Evolutionary conservation across 2,113 vertebrate species (phyloP).

Genomic region (Lagopus leucura): DNA sequence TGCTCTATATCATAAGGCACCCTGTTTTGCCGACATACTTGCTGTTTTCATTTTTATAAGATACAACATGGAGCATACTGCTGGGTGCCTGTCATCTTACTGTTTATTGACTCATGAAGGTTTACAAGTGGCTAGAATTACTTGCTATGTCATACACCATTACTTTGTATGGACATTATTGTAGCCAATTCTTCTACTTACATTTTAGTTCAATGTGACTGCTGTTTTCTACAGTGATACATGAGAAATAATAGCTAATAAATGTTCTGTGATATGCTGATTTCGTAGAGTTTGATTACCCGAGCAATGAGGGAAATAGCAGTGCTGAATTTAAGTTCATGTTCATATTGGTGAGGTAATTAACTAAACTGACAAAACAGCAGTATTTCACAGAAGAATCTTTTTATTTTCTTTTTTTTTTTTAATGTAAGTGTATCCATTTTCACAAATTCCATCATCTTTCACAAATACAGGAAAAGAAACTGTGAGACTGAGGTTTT

Average conservation of each 20-base stretch:
- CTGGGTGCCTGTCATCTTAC: neutral
- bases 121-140: neutral
- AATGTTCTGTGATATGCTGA: neutral
- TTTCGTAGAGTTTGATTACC: neutral
- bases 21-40: neutral
- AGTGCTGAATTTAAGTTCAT: neutral
- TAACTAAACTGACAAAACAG: slow-evolving; percentile 14
- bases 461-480: slow-evolving; percentile 35
- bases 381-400: slow-evolving; percentile 14
- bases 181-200: neutral
- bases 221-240: neutral
- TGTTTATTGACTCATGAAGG: neutral
- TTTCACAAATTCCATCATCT: slow-evolving; percentile 38
- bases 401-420: slow-evolving; percentile 15
- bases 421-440: neutral
- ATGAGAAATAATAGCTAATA: neutral
- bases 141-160: neutral
- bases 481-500: neutral
- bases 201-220: neutral
- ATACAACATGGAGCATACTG: neutral
- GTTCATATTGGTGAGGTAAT: neutral
- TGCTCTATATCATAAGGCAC: neutral
- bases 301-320: neutral
- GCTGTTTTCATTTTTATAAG: neutral
- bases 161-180: neutral